These are phyloP conservation scores for Blera fallax DNA, from an alignment of 2,888 invertebrate species.

Conservation along the genomic window DNA sequence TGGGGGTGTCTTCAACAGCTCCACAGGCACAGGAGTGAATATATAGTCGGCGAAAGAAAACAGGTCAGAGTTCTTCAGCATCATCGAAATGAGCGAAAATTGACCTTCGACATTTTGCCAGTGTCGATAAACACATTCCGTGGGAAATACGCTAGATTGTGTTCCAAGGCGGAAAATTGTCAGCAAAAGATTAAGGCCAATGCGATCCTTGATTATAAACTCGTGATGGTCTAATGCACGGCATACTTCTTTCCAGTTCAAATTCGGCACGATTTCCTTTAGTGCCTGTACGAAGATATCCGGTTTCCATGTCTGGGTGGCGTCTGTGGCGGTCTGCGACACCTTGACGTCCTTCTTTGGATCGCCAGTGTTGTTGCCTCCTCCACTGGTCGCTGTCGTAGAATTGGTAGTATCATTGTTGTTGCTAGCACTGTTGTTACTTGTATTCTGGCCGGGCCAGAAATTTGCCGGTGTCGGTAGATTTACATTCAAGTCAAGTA, in stretches of 20 bases:
- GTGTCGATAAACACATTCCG: slow-evolving; percentile 93
- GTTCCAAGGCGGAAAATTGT: slow-evolving; percentile 91
- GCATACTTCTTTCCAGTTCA: slow-evolving; percentile 97
- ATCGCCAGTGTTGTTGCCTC: slow-evolving; percentile 75
- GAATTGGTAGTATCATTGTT: slow-evolving; percentile 77
- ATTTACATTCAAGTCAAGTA: slow-evolving; percentile 87
- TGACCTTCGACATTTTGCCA: slow-evolving; percentile 98
- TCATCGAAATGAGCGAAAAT: slow-evolving; percentile 92
- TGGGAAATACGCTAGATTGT: slow-evolving; percentile 91
- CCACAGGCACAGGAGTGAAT: slow-evolving; percentile 92
- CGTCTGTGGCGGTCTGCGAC: slow-evolving; percentile 80
- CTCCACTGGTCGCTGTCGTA: slow-evolving; percentile 72
- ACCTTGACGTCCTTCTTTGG: slow-evolving; percentile 74
- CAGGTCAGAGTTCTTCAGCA: slow-evolving; percentile 94
- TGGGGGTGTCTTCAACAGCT: slow-evolving; percentile 95
- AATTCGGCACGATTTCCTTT: slow-evolving; percentile 92
- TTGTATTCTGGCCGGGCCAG: slow-evolving; percentile 83
- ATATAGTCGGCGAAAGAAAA: slow-evolving; percentile 97
- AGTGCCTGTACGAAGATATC: slow-evolving; percentile 96
- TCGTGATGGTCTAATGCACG: slow-evolving; percentile 94
- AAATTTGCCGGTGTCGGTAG: slow-evolving; percentile 86
- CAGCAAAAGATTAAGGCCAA: slow-evolving; percentile 91
- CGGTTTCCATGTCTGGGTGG: slow-evolving; percentile 91
- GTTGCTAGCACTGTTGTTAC: slow-evolving; percentile 73
- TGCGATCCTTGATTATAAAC: slow-evolving; percentile 93